Evolutionary conservation across 2,113 vertebrate species (phyloP).

Genomic region (Gavia stellata): DNA sequence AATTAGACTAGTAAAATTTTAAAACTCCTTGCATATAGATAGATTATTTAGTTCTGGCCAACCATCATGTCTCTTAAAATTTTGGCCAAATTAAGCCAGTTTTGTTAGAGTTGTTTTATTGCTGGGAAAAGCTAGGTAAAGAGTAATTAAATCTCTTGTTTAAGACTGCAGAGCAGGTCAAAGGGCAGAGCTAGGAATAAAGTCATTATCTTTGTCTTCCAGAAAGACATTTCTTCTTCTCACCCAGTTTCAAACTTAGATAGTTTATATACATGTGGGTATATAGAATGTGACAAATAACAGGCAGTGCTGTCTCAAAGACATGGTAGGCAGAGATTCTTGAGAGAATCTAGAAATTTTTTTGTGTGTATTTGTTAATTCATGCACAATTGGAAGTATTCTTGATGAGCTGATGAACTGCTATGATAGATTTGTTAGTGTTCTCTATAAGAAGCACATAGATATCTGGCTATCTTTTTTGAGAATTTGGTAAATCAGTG

Average conservation of each 20-base stretch:
- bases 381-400: background rate
- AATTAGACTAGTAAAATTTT: background rate
- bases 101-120: background rate
- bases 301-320: background rate
- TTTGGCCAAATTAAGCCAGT: background rate
- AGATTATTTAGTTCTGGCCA: background rate
- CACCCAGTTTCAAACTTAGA: background rate
- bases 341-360: background rate
- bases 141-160: background rate
- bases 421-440: background rate
- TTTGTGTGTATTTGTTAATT: background rate
- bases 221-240: background rate
- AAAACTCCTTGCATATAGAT: background rate
- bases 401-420: background rate
- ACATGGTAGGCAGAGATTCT: background rate
- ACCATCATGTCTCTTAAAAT: background rate
- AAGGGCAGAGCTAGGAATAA: background rate
- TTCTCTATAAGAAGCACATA: fast-evolving
- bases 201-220: background rate
- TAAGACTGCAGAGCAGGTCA: background rate
- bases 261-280: background rate
- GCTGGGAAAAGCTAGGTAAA: background rate
- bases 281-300: background rate
- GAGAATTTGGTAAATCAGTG: background rate
- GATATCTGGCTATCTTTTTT: background rate